A percentile compares a stretch with the other conserved stretches of the same genome.
phyloP scores from a whole-genome alignment of 2,888 invertebrate genomes.

The Polia nebulosa region DNA sequence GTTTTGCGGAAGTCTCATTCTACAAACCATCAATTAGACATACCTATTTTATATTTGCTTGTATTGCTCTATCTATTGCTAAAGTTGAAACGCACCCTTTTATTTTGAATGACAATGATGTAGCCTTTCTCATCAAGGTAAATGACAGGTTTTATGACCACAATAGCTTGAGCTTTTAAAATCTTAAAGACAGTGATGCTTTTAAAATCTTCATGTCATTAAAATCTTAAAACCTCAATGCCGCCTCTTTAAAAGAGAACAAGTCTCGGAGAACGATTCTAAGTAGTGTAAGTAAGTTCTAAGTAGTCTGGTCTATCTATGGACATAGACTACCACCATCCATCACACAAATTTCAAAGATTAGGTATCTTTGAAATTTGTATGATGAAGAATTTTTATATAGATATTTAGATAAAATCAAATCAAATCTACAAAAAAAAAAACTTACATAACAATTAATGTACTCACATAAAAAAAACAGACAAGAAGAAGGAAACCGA shows the following conservation, averaged over 20 bases:
- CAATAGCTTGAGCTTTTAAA: slow-evolving; percentile 51
- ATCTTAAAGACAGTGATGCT: slow-evolving; percentile 43
- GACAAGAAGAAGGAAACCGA: no score
- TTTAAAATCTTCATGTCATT: slow-evolving; percentile 44
- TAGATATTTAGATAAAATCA: no score
- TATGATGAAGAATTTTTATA: no score
- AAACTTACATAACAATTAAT: no score
- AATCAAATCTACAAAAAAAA: no score
- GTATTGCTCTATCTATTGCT: background rate
- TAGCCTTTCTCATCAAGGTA: background rate
- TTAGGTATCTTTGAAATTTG: no score
- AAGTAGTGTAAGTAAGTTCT: no score
- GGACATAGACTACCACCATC: background rate
- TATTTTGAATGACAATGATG: slow-evolving; percentile 16
- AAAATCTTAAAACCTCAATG: slow-evolving; percentile 37
- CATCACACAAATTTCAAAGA: background rate
- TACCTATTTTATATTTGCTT: background rate
- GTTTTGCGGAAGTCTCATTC: background rate
- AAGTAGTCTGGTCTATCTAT: background rate
- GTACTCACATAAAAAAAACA: no score
- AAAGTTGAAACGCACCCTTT: slow-evolving; percentile 12
- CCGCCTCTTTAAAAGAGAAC: background rate
- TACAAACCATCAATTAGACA: background rate
- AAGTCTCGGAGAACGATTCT: background rate
- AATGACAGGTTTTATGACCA: slow-evolving; percentile 19